phyloP scores from a whole-genome alignment of 2,113 vertebrate species.

The Sapayoa aenigma region DNA sequence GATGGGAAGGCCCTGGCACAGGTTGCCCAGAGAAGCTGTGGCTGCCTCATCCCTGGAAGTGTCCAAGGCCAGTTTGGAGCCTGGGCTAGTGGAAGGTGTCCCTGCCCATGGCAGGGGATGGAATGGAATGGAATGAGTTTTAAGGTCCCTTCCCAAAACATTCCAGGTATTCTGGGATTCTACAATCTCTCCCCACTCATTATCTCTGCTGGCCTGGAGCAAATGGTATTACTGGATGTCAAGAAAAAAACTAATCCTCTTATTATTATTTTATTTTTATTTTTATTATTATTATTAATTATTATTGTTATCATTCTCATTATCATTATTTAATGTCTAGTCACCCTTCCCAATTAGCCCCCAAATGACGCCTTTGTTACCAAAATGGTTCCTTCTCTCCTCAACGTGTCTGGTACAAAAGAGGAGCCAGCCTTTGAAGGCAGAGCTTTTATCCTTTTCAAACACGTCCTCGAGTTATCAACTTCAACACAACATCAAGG shows the following conservation, averaged over 20 bases:
- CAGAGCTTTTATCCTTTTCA: slow-evolving; percentile 28
- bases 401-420: neutral
- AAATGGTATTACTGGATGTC: neutral
- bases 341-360: neutral
- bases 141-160: neutral
- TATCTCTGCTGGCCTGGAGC: neutral
- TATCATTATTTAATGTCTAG: neutral
- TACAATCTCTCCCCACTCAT: neutral
- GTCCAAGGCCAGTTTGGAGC: neutral
- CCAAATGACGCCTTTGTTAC: neutral
- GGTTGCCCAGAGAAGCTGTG: neutral
- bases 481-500: slow-evolving; percentile 32
- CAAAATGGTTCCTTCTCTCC: neutral
- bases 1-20: neutral
- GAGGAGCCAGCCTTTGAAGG: slow-evolving; percentile 27
- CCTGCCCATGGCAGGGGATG: neutral
- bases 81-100: neutral
- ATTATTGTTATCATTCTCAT: neutral
- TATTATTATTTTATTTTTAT: no score
- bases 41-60: neutral
- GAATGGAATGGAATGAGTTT: neutral
- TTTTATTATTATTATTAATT: neutral
- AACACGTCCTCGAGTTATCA: slow-evolving; percentile 31
- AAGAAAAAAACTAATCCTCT: neutral
- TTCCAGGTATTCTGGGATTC: neutral